Conservation (phyloP, 2,113 vertebrate genomes). For the Dolichallabes microphthalmus region DNA sequence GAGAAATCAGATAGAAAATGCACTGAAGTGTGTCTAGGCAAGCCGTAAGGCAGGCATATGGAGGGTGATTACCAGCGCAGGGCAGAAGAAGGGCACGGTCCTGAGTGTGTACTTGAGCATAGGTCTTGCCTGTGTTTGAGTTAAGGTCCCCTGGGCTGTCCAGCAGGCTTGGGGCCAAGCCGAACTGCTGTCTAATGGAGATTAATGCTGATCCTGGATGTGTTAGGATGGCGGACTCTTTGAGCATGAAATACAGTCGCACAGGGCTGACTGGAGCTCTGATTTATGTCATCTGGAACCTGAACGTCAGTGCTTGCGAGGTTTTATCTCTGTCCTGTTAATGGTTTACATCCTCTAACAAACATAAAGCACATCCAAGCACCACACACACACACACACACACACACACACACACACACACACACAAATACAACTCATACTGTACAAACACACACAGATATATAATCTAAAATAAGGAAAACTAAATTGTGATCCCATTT, state of each 20-base stretch:
- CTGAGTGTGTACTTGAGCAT: slow-evolving; percentile 34
- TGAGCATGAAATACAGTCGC: slow-evolving; percentile 58
- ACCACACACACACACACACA: slow-evolving; percentile 25
- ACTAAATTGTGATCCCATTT: background rate
- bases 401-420: slow-evolving; percentile 29
- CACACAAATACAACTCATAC: background rate
- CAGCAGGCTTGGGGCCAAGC: slow-evolving; percentile 50
- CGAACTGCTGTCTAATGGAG: slow-evolving; percentile 54
- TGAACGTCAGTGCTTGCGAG: slow-evolving; percentile 42
- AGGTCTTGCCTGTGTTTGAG: slow-evolving; percentile 41
- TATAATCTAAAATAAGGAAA: background rate
- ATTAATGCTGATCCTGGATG: slow-evolving; percentile 55
- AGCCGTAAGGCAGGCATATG: slow-evolving; percentile 29
- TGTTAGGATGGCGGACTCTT: slow-evolving; percentile 54
- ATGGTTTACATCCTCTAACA: slow-evolving; percentile 40
- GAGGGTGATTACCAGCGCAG: slow-evolving; percentile 37
- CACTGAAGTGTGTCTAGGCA: slow-evolving; percentile 28
- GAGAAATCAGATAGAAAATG: slow-evolving; percentile 10
- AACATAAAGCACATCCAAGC: slow-evolving; percentile 37
- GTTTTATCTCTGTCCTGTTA: slow-evolving; percentile 47
- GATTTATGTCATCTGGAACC: slow-evolving; percentile 54
- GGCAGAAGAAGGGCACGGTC: slow-evolving; percentile 31
- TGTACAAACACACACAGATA: background rate
- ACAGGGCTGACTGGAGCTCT: slow-evolving; percentile 53
- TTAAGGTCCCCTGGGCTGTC: slow-evolving; percentile 48